phyloP scores from a whole-genome alignment of 1,140 invertebrate species.

The Drosophila lini region DNA sequence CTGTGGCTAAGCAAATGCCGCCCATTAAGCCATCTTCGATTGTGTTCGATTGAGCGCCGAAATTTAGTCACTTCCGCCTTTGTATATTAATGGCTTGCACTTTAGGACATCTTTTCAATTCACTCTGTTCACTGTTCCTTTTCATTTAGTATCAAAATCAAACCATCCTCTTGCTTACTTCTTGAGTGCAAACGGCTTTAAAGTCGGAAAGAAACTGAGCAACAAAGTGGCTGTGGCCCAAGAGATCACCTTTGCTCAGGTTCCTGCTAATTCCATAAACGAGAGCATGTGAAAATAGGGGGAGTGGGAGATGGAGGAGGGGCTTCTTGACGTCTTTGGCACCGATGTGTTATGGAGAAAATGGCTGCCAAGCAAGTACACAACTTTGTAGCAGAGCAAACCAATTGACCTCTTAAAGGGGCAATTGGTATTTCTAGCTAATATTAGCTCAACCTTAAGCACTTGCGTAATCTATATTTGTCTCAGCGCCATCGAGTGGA shows the following conservation, averaged over 20 bases:
- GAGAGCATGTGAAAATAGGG: conserved; percentile 20
- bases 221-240: background rate
- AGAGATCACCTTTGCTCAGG: background rate
- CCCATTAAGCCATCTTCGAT: conserved; percentile 21
- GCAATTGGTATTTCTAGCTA: conserved; percentile 8
- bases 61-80: conserved; percentile 2
- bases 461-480: conserved; percentile 43
- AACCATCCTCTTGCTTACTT: background rate
- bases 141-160: background rate
- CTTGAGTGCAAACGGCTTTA: conserved; percentile 2
- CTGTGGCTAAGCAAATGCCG: conserved; percentile 28
- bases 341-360: conserved; percentile 19
- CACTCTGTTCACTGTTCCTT: background rate
- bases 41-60: background rate
- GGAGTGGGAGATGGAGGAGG: background rate
- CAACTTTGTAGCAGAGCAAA: conserved; percentile 14
- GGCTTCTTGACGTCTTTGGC: conserved; percentile 36
- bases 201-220: conserved; percentile 27
- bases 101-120: background rate
- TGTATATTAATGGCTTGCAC: conserved; percentile 4
- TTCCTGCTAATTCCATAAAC: conserved; percentile 51
- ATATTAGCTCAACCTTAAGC: conserved; percentile 42
- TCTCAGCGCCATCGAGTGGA: conserved; percentile 34
- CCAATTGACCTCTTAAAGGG: conserved; percentile 35
- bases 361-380: background rate